Evolutionary conservation across 2,888 invertebrate genomes (phyloP).

Genomic region (Didymodactylos carnosus): DNA sequence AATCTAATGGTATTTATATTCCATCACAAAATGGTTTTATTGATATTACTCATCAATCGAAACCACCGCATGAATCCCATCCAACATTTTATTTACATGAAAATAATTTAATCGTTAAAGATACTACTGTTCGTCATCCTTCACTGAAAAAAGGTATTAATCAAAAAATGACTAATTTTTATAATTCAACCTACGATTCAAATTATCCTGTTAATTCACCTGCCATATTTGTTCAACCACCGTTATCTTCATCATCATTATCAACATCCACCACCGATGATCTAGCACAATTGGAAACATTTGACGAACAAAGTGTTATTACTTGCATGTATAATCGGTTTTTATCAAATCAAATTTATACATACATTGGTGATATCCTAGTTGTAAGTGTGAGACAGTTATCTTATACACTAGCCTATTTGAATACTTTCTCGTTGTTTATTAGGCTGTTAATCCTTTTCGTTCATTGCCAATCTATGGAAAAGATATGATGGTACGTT

Average conservation of each 20-base stretch:
- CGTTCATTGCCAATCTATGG: constrained; percentile 51
- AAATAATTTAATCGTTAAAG: neutral
- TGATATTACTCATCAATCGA: no score
- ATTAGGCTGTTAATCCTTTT: constrained; percentile 53
- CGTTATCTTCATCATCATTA: no score
- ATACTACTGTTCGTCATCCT: neutral
- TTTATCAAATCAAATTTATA: constrained; percentile 52
- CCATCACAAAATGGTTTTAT: no score
- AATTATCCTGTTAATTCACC: neutral
- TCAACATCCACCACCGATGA: constrained; percentile 49
- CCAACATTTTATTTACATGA: neutral
- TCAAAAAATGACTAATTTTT: neutral
- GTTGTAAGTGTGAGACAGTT: constrained; percentile 41
- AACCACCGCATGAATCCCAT: no score
- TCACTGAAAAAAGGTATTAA: neutral
- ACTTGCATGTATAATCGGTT: constrained; percentile 53
- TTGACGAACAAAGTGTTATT: constrained; percentile 47
- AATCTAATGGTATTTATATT: no score
- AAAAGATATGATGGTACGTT: constrained; percentile 31
- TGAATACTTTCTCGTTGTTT: neutral
- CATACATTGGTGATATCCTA: constrained; percentile 60
- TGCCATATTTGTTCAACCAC: no score
- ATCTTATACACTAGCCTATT: no score
- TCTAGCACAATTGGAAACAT: constrained; percentile 50
- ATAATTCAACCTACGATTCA: neutral